Conservation (phyloP, 2,888 invertebrate species). For the Pediacus dermestoides region DNA sequence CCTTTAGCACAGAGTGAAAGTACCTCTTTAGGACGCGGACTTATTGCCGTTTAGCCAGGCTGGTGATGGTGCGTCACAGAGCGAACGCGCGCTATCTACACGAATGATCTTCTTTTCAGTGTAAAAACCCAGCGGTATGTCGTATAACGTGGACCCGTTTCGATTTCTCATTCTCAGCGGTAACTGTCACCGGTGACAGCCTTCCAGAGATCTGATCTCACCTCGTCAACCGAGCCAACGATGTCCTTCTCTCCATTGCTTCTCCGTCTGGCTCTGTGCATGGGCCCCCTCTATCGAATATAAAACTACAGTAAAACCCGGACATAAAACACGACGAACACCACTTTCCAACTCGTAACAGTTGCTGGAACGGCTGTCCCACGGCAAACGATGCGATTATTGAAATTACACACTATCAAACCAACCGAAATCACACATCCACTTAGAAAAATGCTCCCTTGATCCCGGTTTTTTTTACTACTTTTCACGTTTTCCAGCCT, state of each 20-base stretch:
- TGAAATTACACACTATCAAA: slow-evolving; percentile 35
- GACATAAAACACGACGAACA: slow-evolving; percentile 36
- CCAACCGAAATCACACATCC: slow-evolving; percentile 30
- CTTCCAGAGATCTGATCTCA: slow-evolving; percentile 40
- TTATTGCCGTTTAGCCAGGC: slow-evolving; percentile 16
- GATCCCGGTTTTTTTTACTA: slow-evolving; percentile 10
- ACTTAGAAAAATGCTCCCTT: slow-evolving; percentile 22
- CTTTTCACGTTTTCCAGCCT: slow-evolving; percentile 12
- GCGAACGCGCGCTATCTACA: slow-evolving; percentile 11
- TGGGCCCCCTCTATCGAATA: slow-evolving; percentile 27
- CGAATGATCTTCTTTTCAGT: slow-evolving; percentile 11
- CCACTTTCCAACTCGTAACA: slow-evolving; percentile 30
- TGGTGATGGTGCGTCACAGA: slow-evolving; percentile 12
- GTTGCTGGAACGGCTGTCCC: slow-evolving; percentile 29
- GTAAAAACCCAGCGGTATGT: slow-evolving; percentile 17
- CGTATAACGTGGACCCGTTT: slow-evolving; percentile 20
- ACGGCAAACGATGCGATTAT: slow-evolving; percentile 34
- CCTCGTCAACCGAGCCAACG: slow-evolving; percentile 29
- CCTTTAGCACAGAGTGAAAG: slow-evolving; percentile 6
- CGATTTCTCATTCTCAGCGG: slow-evolving; percentile 45
- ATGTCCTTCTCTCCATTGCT: slow-evolving; percentile 7
- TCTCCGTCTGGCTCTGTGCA: slow-evolving; percentile 15
- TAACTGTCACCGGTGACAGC: slow-evolving; percentile 43
- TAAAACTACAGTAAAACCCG: slow-evolving; percentile 32
- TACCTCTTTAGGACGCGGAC: slow-evolving; percentile 13